Conservation (phyloP, 2,113 vertebrate genomes). For the Thunnus maccoyii region DNA sequence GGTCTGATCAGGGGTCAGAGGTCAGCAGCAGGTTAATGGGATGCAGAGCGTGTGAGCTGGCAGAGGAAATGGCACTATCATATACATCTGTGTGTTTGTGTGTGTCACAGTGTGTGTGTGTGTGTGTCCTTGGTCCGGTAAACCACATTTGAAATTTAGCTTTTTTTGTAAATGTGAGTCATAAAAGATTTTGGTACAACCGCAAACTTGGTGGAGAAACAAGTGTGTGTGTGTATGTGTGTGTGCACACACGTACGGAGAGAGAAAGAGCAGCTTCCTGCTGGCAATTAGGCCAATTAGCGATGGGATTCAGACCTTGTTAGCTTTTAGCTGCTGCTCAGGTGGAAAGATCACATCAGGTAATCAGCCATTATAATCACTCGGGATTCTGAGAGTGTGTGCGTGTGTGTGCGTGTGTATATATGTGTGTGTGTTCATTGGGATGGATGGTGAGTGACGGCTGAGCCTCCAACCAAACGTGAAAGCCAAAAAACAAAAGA, state of each 20-base stretch:
- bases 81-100: neutral
- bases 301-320: conserved; percentile 67
- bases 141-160: neutral
- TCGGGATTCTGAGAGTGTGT: neutral
- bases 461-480: conserved; percentile 21
- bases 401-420: conserved; percentile 8
- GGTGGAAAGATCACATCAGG: conserved; percentile 79
- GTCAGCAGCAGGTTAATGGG: conserved; percentile 39
- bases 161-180: neutral
- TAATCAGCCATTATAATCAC: conserved; percentile 78
- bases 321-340: conserved; percentile 74
- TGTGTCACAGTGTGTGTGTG: neutral
- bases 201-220: neutral
- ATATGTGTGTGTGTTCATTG: conserved; percentile 17
- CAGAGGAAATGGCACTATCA: neutral
- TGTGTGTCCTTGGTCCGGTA: neutral
- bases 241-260: neutral
- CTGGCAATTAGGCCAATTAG: conserved; percentile 77
- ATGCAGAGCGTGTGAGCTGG: conserved; percentile 13
- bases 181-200: neutral
- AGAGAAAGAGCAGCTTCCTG: conserved; percentile 42
- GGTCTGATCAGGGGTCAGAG: conserved; percentile 17
- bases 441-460: neutral
- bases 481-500: conserved; percentile 31
- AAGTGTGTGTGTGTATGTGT: conserved; percentile 7